Base-by-base conservation (phyloP, 2,888 invertebrate genomes). In the Trichopoda pennipes region DNA sequence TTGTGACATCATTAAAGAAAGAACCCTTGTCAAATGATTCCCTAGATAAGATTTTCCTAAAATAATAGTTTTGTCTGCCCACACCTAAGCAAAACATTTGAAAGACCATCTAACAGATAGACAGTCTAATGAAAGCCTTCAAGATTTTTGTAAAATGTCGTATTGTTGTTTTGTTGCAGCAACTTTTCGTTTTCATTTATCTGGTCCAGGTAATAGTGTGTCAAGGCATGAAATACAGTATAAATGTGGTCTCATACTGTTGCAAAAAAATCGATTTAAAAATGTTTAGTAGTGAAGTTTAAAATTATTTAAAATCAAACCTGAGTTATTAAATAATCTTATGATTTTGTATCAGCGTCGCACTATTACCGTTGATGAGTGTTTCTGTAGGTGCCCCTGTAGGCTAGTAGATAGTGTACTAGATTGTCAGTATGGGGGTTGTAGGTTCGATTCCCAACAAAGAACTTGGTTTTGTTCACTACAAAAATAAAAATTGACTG, bases 1-100 rank as follows among this genome's bases (percentile, higher is more conserved):
- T 79, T 80, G 72, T 77, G 77, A 78, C 85, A 83, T 89, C 90
- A 88, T 90, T 90, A 89, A 82, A 82, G 79, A 82, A 82, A 89
- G 89, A 88, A 89, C 89, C 89, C 89, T 88, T 89, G 89, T 89
- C 90, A 90, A 89, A 84, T 85, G 80, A 80, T 80, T 85, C 80
- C 85, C 84, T 70, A 78, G 81, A 82, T 82, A 76, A 79, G 76
- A 82, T 82, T 82, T 82, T 82, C 79, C 75, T 75, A 82, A 82
- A 82, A 82, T 82, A 82, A 82, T 82, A 82, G 82, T 82, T 82
- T 82, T 79, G 61, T 79, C 75, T 70, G 63, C 56, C 56, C 68
- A 70, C 44, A 63, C 56, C 63, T 19, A 21, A 28, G 3, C 6
- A n/a, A 4, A 28, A 6, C 16, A n/a, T 32, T 32, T 16, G 2